Conservation (phyloP, 2,797 vertebrate species). For the Hipposideros larvatus region DNA sequence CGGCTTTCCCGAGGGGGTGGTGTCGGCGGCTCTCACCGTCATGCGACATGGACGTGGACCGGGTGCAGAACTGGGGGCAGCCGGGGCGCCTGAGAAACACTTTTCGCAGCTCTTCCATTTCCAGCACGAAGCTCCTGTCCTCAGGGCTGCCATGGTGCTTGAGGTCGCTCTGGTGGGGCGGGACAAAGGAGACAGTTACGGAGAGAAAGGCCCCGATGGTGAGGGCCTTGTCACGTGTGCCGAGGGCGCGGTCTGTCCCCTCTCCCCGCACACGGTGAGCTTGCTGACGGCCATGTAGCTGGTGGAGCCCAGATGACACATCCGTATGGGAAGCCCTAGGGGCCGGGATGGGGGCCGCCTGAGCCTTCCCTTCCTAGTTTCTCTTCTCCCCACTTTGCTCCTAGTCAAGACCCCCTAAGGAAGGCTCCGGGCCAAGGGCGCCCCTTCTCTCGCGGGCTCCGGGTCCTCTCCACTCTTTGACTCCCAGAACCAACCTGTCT, state of each 20-base stretch:
- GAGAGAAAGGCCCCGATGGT: not conserved
- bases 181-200: too few species aligned
- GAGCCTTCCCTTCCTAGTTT: accelerated
- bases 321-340: accelerated
- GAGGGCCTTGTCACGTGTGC: not conserved
- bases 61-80: constrained; percentile 73
- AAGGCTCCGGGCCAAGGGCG: not conserved
- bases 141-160: accelerated
- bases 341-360: accelerated
- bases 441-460: not conserved
- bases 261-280: accelerated
- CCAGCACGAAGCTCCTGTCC: accelerated
- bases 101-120: constrained; percentile 21
- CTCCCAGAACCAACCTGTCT: not conserved
- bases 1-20: accelerated
- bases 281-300: accelerated
- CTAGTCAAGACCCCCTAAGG: accelerated
- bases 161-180: not conserved
- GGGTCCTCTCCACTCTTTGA: too few species aligned
- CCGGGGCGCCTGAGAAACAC: constrained; percentile 55
- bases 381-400: not conserved
- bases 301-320: too few species aligned
- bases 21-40: constrained; percentile 55
- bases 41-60: constrained; percentile 3
- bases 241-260: accelerated